Percentiles rank a stretch among this genome's conserved stretches.
Evolutionary conservation across 1,140 invertebrate genomes (phyloP).

Genomic region (Druon quercuslanigerum): DNA sequence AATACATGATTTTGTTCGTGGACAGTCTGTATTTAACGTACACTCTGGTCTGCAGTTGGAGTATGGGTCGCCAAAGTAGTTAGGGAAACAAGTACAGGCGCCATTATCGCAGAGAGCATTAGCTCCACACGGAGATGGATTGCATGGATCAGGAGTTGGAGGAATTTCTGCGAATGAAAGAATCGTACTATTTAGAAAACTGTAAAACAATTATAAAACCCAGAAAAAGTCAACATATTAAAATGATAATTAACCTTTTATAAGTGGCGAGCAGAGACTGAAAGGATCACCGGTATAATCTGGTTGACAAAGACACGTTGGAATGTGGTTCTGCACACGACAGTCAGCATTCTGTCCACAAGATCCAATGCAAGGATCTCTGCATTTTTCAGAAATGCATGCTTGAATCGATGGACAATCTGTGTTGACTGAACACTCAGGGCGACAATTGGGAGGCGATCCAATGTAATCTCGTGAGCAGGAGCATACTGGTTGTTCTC

Average conservation of each 20-base stretch:
- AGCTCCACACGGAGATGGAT: conserved; percentile 86
- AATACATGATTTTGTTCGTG: conserved; percentile 83
- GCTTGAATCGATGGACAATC: conserved; percentile 76
- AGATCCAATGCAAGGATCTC: conserved; percentile 82
- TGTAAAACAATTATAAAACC: conserved; percentile 7
- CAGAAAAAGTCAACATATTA: background rate
- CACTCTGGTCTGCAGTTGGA: conserved; percentile 86
- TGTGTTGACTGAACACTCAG: conserved; percentile 77
- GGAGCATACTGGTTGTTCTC: conserved; percentile 77
- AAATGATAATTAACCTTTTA: conserved; percentile 43
- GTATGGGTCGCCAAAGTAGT: conserved; percentile 85
- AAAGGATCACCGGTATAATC: conserved; percentile 82
- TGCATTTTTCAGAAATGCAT: conserved; percentile 81
- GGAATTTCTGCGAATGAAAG: conserved; percentile 66
- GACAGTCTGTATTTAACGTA: conserved; percentile 88
- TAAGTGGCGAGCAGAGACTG: conserved; percentile 75
- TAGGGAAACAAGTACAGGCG: conserved; percentile 84
- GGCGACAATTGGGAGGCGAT: conserved; percentile 77
- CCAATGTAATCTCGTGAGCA: conserved; percentile 78
- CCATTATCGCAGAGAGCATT: conserved; percentile 84
- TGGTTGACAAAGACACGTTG: conserved; percentile 81
- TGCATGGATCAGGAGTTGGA: conserved; percentile 80
- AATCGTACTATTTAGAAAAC: background rate
- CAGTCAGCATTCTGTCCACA: conserved; percentile 84
- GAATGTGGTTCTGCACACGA: conserved; percentile 85